Conservation (phyloP, 2,888 invertebrate species). For the Candidula unifasciata region DNA sequence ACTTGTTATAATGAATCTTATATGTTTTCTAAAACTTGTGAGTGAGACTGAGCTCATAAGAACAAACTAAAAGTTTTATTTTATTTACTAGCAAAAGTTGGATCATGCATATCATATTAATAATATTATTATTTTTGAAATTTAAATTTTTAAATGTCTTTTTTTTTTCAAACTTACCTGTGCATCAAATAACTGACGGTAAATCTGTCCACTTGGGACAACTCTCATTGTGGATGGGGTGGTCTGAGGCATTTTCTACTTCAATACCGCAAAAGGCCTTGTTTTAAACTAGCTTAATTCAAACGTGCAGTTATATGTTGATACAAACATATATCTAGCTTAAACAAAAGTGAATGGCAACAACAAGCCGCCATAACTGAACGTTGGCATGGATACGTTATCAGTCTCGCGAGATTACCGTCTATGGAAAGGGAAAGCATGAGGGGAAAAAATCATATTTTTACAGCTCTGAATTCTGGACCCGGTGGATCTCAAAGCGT, state of each 20-base stretch:
- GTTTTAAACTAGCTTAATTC: background rate
- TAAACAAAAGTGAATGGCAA: background rate
- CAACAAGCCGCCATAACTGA: background rate
- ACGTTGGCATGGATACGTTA: constrained; percentile 45
- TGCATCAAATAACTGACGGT: constrained; percentile 78
- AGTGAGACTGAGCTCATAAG: no score
- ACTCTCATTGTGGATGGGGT: constrained; percentile 61
- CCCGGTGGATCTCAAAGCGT: no score
- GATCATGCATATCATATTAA: no score
- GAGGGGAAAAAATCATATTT: no score
- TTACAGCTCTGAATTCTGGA: no score
- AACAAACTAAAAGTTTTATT: no score
- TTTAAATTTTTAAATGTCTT: no score
- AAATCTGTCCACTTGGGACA: constrained; percentile 77
- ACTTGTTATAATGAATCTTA: no score
- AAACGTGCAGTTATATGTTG: no score
- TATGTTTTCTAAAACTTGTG: no score
- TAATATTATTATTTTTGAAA: no score
- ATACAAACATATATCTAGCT: background rate
- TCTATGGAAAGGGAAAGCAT: background rate
- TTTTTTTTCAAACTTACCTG: constrained; percentile 75
- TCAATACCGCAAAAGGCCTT: background rate
- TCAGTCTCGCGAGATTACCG: constrained; percentile 23
- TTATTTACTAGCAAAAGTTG: no score
- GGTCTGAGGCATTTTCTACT: background rate